Evolutionary conservation across 2,113 vertebrate genomes (phyloP), one percentile per base, ranked within the genome.

Genomic region (Bubo bubo): DNA sequence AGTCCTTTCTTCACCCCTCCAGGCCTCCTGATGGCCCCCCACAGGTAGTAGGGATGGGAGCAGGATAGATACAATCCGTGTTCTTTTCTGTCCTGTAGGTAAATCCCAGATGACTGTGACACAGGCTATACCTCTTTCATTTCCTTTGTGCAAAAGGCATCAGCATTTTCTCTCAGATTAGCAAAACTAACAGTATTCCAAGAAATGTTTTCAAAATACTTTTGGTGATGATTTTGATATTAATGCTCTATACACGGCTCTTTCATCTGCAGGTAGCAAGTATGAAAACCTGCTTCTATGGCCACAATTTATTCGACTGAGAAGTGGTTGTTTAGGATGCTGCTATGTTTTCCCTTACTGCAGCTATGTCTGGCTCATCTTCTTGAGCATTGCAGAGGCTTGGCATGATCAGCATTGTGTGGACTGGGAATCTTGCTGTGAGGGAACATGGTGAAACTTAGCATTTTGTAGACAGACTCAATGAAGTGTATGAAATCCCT

Each of bases 401-500:
- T 88, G 83, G 77, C 84, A 47, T 76, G 91, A 43, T 62, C 45
- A 92, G 23, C 35, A 4, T 50, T 79, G 41, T 73, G 71, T 88
- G 63, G 79, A 73, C 90, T 86, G 71, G 70, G 70, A 94, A 87
- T 77, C 92, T 92, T 87, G 77, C 93, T 96, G 66, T 75, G 93
- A 87, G 86, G 86, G 73, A 89, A 66, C 49, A 4, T 27, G 73
- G 64, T 72, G 62, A 94, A 64, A 85, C 66, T 79, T 76, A 75
- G 56, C 14, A 3, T 49, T 86, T 47, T 79, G 76, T 84, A 75
- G 86, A 73, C 26, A 49, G 84, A 45, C 70, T 90, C 84, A 82
- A 3, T 91, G 94, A 94, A 82, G 82, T 91, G 68, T 95, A 14
- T 67, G 91, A 92, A 77, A 59, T 91, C 49, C 77, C 45, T 4